Percentiles rank a stretch among this genome's conserved stretches.
phyloP scores from a whole-genome alignment of 2,888 invertebrate species.

The Sphaerophoria taeniata region DNA sequence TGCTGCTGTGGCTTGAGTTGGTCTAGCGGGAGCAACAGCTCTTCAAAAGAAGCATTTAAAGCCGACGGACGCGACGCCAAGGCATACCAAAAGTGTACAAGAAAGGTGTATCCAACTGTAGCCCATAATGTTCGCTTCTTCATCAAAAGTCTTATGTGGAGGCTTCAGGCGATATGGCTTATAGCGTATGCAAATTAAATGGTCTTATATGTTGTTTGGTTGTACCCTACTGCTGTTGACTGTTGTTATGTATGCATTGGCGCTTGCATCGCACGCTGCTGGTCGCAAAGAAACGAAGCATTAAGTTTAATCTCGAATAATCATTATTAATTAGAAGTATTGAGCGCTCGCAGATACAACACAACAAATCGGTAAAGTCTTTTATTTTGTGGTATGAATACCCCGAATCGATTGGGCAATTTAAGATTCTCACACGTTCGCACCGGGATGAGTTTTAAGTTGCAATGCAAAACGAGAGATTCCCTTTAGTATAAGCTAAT shows the following conservation, averaged over 20 bases:
- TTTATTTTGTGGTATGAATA: background rate
- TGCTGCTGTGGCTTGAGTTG: no score
- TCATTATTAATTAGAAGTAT: slow-evolving; percentile 71
- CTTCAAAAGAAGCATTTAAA: background rate
- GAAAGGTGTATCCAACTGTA: slow-evolving; percentile 37
- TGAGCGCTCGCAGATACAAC: slow-evolving; percentile 49
- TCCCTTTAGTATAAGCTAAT: background rate
- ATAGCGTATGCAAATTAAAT: slow-evolving; percentile 65
- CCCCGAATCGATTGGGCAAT: slow-evolving; percentile 54
- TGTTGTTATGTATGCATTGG: background rate
- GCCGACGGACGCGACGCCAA: no score
- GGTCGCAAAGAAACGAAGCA: slow-evolving; percentile 26
- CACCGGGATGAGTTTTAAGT: background rate
- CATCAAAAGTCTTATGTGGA: slow-evolving; percentile 49
- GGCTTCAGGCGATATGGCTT: slow-evolving; percentile 46
- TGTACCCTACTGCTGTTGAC: background rate
- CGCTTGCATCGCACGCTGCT: background rate
- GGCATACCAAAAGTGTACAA: background rate
- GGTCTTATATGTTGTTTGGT: slow-evolving; percentile 44
- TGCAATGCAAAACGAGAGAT: slow-evolving; percentile 7
- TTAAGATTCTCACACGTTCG: slow-evolving; percentile 62
- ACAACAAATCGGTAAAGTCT: slow-evolving; percentile 25
- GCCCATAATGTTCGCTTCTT: slow-evolving; percentile 65
- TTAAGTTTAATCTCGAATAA: slow-evolving; percentile 68
- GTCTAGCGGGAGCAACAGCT: background rate